Percentiles rank a stretch among this genome's conserved stretches.
phyloP scores from a whole-genome alignment of 2,113 vertebrate genomes.

The Bos indicus region DNA sequence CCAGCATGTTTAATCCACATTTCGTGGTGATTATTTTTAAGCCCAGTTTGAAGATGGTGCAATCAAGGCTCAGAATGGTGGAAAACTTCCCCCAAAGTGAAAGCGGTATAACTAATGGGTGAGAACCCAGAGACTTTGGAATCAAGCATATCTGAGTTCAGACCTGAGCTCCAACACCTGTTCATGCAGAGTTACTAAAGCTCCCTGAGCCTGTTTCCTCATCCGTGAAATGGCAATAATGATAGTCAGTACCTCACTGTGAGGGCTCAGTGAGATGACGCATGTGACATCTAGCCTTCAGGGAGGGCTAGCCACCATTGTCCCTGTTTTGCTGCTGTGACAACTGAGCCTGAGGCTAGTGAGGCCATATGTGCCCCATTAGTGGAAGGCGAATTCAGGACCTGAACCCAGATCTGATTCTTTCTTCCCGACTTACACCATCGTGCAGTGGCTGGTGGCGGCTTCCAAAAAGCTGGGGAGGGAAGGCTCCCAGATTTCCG shows the following conservation, averaged over 20 bases:
- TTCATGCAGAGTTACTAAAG: no score
- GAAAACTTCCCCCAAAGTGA: neutral
- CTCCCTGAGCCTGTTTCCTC: neutral
- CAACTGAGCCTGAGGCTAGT: neutral
- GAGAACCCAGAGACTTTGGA: no score
- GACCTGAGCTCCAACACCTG: neutral
- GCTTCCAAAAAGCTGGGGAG: neutral
- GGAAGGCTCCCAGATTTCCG: neutral
- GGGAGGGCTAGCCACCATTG: fast-evolving
- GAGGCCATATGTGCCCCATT: neutral
- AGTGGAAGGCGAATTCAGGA: neutral
- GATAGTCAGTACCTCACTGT: fast-evolving
- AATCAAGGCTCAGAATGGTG: neutral
- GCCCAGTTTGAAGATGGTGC: neutral
- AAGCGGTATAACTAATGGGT: neutral
- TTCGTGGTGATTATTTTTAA: neutral
- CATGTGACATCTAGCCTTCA: fast-evolving
- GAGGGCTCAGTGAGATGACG: neutral
- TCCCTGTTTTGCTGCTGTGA: neutral
- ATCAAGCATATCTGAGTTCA: neutral
- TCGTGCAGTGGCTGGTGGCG: fast-evolving
- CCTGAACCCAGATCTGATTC: neutral
- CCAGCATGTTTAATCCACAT: neutral
- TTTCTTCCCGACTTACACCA: neutral
- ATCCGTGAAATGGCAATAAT: neutral